Evolutionary conservation across 2,113 vertebrate species (phyloP), one percentile per base, ranked within the genome.

Genomic region (Machaerirhynchus nigripectus): DNA sequence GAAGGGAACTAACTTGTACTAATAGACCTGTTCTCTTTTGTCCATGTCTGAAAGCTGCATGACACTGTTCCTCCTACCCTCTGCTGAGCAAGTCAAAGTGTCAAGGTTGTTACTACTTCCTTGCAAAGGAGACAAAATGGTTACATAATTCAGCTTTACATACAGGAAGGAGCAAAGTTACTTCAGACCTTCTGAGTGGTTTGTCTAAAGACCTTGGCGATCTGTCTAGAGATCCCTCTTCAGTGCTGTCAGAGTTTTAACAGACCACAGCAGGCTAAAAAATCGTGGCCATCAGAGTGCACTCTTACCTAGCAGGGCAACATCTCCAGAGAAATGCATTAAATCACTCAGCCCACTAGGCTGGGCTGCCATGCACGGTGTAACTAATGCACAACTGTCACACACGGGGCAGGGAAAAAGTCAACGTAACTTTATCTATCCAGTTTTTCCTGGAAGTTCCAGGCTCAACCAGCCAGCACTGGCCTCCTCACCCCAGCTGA

Each of bases 401-500:
- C 74, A 67, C 16, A 19, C 7, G 0, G 37, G 14, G 75, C 7
- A 21, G 59, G 84, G 57, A 56, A 91, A 64, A 68, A 69, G 65
- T 70, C 44, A 20, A 1, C 20, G 52, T 74, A 61, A 40, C 4
- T 3, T 73, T 52, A 53, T 61, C 59, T 92, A 39, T 52, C 42
- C 63, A 68, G 64, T 6, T 87, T 39, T 65, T 78, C 69, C 80
- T 92, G 71, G 13, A 40, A 84, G 73, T 35, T 68, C 65, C 17
- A 59, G 64, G 93, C 94, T 82, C 81, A 26, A 19, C 27, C 73
- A 35, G 28, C 21, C 42, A 24, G 74, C 40, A 31, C 19, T 7
- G n/a, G 70, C 46, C 73, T 60, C 84, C 91, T 98, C 94, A 97
- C 42, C 80, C 35, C 4, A 95, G 86, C 59, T 96, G 97, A 76